phyloP scores from a whole-genome alignment of 2,888 invertebrate species.

The Scaeva pyrastri region DNA sequence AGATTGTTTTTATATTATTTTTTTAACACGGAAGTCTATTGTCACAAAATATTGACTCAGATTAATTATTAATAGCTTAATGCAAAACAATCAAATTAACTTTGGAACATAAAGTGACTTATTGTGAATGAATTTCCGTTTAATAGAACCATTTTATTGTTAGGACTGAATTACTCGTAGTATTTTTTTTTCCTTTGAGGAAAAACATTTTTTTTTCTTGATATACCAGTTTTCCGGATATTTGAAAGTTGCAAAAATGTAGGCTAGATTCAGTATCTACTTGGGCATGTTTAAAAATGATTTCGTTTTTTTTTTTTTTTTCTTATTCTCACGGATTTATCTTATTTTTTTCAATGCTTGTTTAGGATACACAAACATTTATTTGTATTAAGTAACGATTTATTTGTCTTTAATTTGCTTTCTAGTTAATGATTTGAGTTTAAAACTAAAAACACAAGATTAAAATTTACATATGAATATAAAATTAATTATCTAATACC shows the following conservation, averaged over 20 bases:
- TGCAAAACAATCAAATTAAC: neutral
- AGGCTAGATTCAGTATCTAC: neutral
- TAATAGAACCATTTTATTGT: neutral
- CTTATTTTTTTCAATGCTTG: neutral
- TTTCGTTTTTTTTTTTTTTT: neutral
- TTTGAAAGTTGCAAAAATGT: slow-evolving; percentile 13
- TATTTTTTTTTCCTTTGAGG: neutral
- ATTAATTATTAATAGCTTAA: neutral
- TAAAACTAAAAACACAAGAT: neutral
- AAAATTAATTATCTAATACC: neutral
- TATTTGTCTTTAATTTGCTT: neutral
- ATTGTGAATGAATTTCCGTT: neutral
- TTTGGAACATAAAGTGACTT: neutral
- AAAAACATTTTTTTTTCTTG: neutral
- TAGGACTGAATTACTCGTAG: no score
- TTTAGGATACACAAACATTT: neutral
- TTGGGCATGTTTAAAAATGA: neutral
- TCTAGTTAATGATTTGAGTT: neutral
- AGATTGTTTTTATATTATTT: neutral
- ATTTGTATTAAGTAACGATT: neutral
- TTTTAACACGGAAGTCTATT: neutral
- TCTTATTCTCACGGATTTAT: neutral
- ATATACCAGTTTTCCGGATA: neutral
- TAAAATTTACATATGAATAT: neutral
- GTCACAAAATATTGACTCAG: neutral